Evolutionary conservation across 2,888 invertebrate species (phyloP), one percentile per base, ranked within the genome.

Genomic region (Lasioglossum villosulum): DNA sequence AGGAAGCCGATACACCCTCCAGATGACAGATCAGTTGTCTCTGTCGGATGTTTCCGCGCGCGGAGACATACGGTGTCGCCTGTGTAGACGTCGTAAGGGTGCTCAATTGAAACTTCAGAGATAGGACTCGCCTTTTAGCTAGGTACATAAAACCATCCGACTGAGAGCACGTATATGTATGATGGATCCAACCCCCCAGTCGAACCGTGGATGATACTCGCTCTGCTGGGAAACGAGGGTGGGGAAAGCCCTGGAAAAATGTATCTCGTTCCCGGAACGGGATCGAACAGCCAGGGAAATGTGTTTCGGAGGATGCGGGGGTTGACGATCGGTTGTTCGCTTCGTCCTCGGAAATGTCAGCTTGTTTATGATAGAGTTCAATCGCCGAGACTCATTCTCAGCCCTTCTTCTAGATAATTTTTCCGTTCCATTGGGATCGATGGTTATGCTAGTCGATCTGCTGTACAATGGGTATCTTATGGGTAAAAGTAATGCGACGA

Each of bases 1-100:
- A 74, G 52, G 75, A 42, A 88, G 89, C 84, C 83, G 81, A 90
- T 88, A 90, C 85, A 85, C 79, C 83, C 76, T 37, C 56, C 42
- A 66, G 75, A 84, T 56, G 80, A 88, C 75, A 71, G 84, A 90
- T 90, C 83, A 78, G 86, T 87, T 82, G 84, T 79, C 84, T 73
- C 70, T 34, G 72, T 71, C 37, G 52, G 80, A 63, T 56, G 80
- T 78, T 80, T 68, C 59, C 56, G 16, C 42, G 39, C 63, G n/a
- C 14, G 14, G 37, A 42, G 78, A 72, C 45, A 23, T 76, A 72
- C 78, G 66, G 42, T 39, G 75, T 48, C 68, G 66, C 6, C 63
- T 37, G 34, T 48, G 39, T 63, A 39, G 37, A 42, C 30, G 30
- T 81, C 75, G 76, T 52, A 63, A 83, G 83, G 79, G 74, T 75